Conservation (phyloP, 2,113 vertebrate species). For the Callopanchax toddi region DNA sequence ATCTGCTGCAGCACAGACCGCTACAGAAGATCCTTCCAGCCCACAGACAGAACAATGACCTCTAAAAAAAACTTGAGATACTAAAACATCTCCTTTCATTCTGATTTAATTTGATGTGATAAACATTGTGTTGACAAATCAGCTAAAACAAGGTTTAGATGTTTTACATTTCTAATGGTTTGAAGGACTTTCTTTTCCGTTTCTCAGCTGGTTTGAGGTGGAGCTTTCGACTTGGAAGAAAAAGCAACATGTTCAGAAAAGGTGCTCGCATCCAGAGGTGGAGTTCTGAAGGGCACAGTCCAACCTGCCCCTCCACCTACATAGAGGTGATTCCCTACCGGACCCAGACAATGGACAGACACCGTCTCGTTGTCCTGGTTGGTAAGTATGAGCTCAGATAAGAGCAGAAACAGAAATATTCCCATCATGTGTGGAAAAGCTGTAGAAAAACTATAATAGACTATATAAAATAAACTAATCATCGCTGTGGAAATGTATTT, state of each 20-base stretch:
- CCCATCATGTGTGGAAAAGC: background rate
- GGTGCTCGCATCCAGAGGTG: slow-evolving; percentile 86
- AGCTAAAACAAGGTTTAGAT: background rate
- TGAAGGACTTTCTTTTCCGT: background rate
- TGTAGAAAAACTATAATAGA: background rate
- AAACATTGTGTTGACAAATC: too few relatives aligned
- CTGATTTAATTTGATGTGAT: too few relatives aligned
- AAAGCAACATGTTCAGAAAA: slow-evolving; percentile 81
- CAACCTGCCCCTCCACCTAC: slow-evolving; percentile 62
- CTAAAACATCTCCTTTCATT: too few relatives aligned
- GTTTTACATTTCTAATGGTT: background rate
- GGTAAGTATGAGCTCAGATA: slow-evolving; percentile 55
- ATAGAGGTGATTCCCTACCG: slow-evolving; percentile 64
- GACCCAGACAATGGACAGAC: slow-evolving; percentile 46
- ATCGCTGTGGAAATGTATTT: too few relatives aligned
- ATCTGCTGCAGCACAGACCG: too few relatives aligned
- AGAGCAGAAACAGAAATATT: background rate
- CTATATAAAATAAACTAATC: background rate
- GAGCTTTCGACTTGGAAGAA: slow-evolving; percentile 92
- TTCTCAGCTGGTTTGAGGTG: slow-evolving; percentile 88
- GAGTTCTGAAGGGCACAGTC: slow-evolving; percentile 82
- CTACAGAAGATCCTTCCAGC: too few relatives aligned
- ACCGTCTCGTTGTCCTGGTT: slow-evolving; percentile 63
- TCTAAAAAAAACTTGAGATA: too few relatives aligned
- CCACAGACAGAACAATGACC: too few relatives aligned